Evolutionary conservation across 2,888 invertebrate species (phyloP), one percentile per base, ranked within the genome.

Genomic region (Drosophila aldrichi): DNA sequence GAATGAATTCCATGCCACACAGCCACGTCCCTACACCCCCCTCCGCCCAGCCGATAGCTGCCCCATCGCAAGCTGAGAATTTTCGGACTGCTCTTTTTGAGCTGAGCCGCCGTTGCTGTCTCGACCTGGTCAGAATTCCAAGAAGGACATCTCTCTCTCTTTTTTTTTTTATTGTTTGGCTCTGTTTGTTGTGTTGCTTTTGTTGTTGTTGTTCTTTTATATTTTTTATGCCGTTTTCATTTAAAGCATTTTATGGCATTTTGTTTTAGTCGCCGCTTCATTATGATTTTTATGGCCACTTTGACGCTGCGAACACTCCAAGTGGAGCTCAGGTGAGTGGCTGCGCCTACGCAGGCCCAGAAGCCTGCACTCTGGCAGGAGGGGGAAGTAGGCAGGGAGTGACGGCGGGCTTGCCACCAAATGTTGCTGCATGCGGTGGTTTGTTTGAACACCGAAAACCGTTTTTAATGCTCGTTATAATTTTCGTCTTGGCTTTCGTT

Each of bases 261-360:
- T 86, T 83, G 83, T 78, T 86, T 78, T 75, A 83, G 87, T 88
- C 84, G 84, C 84, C 87, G 84, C 81, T 86, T 88, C 89, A 88
- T 86, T 86, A 88, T 88, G 89, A 86, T 88, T 88, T 86, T 86
- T 86, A 86, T 86, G 83, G 89, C 71, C 84, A 83, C 84, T 88
- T 87, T 81, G 72, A 83, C 75, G 71, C 74, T 74, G 70, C 59
- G 51, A 36, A 18, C 49, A 32, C 46, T 34, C 38, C 25, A 22
- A 43, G 34, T 36, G 38, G 34, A n/a, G 58, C 65, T 78, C 80
- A 72, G 66, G 66, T 79, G 79, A 65, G 63, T 56, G 74, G 67
- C 64, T 70, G 75, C 74, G 67, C 79, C 78, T 75, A 79, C 77
- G 69, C 70, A 46, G 55, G 32, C 44, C 44, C 64, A 54, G 46